These are phyloP conservation scores for Aelia acuminata DNA, from an alignment of 2,888 invertebrate genomes.

Conservation along the genomic window DNA sequence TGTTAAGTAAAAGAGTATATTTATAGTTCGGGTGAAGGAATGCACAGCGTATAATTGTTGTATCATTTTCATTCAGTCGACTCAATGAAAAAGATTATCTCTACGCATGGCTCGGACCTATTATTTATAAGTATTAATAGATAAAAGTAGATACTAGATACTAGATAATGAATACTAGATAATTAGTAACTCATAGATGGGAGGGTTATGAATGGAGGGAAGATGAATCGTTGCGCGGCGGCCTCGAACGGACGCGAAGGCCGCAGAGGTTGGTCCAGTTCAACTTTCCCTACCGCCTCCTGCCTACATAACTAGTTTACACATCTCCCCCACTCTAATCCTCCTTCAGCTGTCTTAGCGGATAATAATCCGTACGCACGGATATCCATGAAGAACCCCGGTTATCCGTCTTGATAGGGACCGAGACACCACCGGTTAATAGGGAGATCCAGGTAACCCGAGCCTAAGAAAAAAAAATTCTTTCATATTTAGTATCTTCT, in stretches of 20 bases:
- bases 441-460: too few species aligned
- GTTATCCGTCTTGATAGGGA: too few species aligned
- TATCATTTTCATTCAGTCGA: too few species aligned
- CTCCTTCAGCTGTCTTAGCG: not conserved
- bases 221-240: conserved; percentile 37
- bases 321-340: not conserved
- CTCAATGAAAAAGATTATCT: not conserved
- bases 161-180: not conserved
- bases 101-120: not conserved
- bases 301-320: conserved; percentile 52
- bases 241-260: conserved; percentile 51
- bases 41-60: too few species aligned
- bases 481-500: too few species aligned
- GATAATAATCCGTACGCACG: not conserved
- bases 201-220: conserved; percentile 38
- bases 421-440: too few species aligned
- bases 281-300: conserved; percentile 42
- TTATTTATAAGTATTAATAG: not conserved
- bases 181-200: not conserved
- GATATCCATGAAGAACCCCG: too few species aligned
- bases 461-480: too few species aligned
- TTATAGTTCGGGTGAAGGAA: too few species aligned
- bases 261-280: conserved; percentile 30
- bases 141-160: not conserved
- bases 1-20: too few species aligned